Conservation (phyloP, 2,113 vertebrate species). For the Todiramphus chloris region DNA sequence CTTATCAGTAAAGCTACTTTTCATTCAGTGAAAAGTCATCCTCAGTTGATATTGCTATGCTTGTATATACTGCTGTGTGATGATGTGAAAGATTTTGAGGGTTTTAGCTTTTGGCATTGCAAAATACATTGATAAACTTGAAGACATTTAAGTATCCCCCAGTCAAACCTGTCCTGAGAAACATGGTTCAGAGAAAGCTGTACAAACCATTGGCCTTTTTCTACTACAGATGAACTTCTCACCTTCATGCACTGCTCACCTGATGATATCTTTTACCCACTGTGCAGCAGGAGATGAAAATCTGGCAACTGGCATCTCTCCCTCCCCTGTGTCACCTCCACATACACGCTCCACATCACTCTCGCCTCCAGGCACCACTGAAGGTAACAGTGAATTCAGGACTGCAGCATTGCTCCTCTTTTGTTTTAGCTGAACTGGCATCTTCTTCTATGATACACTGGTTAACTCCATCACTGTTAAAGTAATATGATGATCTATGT, state of each 20-base stretch:
- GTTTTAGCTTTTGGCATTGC: not conserved
- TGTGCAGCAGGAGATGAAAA: not conserved
- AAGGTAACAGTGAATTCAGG: not conserved
- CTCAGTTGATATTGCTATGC: not conserved
- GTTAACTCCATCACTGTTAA: not conserved
- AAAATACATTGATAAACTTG: not conserved
- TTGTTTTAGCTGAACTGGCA: not conserved
- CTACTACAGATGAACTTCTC: not conserved
- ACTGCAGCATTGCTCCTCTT: fast-evolving
- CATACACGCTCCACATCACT: not conserved
- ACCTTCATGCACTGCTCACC: not conserved
- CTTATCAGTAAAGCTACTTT: not conserved
- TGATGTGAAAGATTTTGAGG: not conserved
- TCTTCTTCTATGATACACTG: not conserved
- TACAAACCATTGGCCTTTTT: not conserved
- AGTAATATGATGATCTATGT: not conserved
- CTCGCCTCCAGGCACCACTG: not conserved
- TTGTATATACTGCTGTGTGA: not conserved
- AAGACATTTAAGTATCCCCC: not conserved
- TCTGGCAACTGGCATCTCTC: not conserved
- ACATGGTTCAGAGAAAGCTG: not conserved
- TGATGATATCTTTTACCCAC: not conserved
- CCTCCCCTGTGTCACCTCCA: not conserved
- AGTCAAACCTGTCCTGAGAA: not conserved
- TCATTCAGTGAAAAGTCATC: not conserved